A percentile compares a stretch with the other conserved stretches of the same genome.
These are phyloP conservation scores for Caiman crocodilus DNA, from an alignment of 2,797 vertebrate genomes.

Conservation along the genomic window DNA sequence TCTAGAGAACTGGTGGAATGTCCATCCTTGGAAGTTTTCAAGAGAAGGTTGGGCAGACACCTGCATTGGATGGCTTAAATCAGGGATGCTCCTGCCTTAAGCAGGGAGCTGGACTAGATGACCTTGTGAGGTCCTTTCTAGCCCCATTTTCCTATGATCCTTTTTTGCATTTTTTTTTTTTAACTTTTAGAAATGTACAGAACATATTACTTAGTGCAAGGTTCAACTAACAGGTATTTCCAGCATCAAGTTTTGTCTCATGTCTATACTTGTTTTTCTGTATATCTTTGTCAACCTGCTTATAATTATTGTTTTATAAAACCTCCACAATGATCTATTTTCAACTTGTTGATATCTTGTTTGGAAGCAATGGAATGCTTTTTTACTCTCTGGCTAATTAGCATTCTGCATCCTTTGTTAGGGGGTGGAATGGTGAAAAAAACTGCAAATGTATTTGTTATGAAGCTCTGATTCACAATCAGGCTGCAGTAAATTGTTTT, in stretches of 20 bases:
- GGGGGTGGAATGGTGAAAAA: conserved; percentile 4
- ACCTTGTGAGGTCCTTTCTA: background rate
- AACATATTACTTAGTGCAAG: background rate
- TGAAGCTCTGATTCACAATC: background rate
- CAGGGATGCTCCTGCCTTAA: too few relatives aligned
- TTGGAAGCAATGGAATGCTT: background rate
- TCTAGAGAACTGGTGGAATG: too few relatives aligned
- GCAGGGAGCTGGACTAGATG: background rate
- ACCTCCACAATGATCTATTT: background rate
- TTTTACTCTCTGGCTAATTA: background rate
- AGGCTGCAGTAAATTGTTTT: conserved; percentile 42
- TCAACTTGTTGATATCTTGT: background rate
- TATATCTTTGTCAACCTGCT: background rate
- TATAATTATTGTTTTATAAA: background rate
- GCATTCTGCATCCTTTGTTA: background rate
- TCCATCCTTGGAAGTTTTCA: too few relatives aligned
- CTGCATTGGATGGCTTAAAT: too few relatives aligned
- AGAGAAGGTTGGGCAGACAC: too few relatives aligned
- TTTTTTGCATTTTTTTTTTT: too few relatives aligned
- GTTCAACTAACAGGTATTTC: background rate
- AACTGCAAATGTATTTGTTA: background rate
- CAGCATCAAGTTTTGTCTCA: background rate
- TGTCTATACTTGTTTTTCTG: background rate
- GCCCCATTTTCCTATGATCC: too few relatives aligned
- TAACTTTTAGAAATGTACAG: background rate